phyloP scores from a whole-genome alignment of 2,888 invertebrate species.

The Clitarchus hookeri region DNA sequence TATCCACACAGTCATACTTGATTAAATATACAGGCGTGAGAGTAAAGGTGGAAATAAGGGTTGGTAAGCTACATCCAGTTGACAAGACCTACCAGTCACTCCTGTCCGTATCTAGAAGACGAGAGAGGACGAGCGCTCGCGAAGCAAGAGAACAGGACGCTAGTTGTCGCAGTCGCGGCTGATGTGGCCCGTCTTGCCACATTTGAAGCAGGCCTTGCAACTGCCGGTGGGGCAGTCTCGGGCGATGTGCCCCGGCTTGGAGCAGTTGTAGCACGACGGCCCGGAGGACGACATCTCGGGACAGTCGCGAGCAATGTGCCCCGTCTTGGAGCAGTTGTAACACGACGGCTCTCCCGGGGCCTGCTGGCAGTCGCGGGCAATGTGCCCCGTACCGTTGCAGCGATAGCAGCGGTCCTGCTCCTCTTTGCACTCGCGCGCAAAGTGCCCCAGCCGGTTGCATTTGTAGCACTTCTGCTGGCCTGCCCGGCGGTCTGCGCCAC shows the following conservation, averaged over 20 bases:
- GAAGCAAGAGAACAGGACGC: conserved; percentile 43
- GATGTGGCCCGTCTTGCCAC: conserved; percentile 89
- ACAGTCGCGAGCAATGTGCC: conserved; percentile 72
- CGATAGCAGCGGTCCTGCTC: conserved; percentile 77
- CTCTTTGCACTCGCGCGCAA: conserved; percentile 92
- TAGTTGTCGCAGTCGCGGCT: conserved; percentile 77
- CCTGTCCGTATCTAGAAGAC: not conserved
- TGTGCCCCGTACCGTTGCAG: conserved; percentile 77
- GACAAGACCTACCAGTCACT: not conserved
- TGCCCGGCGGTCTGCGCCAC: conserved; percentile 51
- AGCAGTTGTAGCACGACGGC: conserved; percentile 66
- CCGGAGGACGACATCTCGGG: conserved; percentile 48
- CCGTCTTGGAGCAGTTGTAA: conserved; percentile 94
- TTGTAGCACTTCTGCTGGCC: conserved; percentile 92
- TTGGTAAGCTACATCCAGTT: not conserved
- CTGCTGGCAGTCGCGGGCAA: conserved; percentile 91
- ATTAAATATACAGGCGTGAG: not conserved
- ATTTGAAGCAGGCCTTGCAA: conserved; percentile 86
- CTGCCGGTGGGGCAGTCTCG: conserved; percentile 60
- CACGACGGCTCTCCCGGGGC: conserved; percentile 69
- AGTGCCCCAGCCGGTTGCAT: conserved; percentile 92
- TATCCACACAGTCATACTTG: not conserved
- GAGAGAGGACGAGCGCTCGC: not conserved
- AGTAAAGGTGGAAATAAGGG: not conserved
- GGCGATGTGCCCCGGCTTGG: conserved; percentile 72